Percentiles rank a stretch among this genome's conserved stretches.
phyloP scores from a whole-genome alignment of 1,140 invertebrate genomes.

The Triops cancriformis region DNA sequence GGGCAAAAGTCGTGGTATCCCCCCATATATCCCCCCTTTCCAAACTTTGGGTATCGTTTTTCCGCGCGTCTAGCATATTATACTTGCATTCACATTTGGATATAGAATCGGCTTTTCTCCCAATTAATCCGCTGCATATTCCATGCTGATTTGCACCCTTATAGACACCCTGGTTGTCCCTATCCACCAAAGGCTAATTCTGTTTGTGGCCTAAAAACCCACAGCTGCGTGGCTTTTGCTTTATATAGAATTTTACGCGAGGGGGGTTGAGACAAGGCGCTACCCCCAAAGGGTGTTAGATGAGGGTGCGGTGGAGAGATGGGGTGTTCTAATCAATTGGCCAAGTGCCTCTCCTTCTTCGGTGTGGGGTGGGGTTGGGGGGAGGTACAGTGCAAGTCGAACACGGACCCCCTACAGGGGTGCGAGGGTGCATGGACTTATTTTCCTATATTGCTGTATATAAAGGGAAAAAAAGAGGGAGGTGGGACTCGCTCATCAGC shows the following conservation, averaged over 20 bases:
- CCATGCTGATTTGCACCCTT: conserved; percentile 13
- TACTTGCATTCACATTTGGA: conserved; percentile 1
- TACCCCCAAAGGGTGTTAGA: background rate
- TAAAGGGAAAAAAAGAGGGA: background rate
- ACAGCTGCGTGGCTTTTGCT: conserved; percentile 2
- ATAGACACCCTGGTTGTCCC: background rate
- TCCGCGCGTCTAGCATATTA: background rate
- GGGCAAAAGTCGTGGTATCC: too few relatives aligned
- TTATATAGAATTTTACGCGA: background rate
- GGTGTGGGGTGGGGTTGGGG: background rate
- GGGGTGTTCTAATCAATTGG: background rate
- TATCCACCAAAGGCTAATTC: background rate
- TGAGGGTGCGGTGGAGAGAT: background rate
- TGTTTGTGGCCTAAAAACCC: conserved; percentile 2
- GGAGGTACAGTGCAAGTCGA: background rate
- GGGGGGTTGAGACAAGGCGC: background rate
- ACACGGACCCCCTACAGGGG: background rate
- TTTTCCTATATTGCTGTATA: background rate
- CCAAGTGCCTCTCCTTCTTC: background rate
- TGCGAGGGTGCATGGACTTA: background rate
- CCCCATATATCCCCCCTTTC: background rate
- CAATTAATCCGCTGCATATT: conserved; percentile 10
- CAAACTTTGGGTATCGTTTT: background rate
- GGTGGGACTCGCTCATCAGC: conserved; percentile 4
- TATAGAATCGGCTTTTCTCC: conserved; percentile 7